Evolutionary conservation across 2,888 invertebrate species (phyloP).

Genomic region (Leptopterna dolabrata): DNA sequence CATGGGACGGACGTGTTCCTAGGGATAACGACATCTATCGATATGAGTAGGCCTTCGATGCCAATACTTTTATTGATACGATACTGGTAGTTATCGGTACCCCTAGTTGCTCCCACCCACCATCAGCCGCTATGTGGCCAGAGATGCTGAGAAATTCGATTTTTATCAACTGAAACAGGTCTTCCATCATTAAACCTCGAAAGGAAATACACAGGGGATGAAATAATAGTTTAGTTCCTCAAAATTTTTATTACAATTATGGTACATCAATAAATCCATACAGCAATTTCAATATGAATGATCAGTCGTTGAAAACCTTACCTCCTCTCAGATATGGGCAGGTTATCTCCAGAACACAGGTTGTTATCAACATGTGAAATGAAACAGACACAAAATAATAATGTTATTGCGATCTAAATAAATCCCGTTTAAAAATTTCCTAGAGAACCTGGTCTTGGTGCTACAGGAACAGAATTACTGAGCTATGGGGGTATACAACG

Average conservation of each 20-base stretch:
- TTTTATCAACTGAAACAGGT: too few species aligned
- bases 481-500: conserved; percentile 43
- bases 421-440: conserved; percentile 30
- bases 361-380: conserved; percentile 56
- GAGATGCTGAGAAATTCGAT: too few species aligned
- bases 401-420: conserved; percentile 42
- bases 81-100: too few species aligned
- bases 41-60: too few species aligned
- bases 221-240: neutral
- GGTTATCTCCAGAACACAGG: conserved; percentile 52
- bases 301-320: conserved; percentile 54
- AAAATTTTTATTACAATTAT: neutral
- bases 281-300: neutral
- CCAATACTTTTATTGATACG: too few species aligned
- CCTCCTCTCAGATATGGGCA: conserved; percentile 45
- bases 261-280: neutral
- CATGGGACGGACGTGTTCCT: too few species aligned
- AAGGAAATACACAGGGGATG: too few species aligned
- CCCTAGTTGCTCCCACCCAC: too few species aligned
- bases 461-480: neutral
- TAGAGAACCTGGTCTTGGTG: neutral
- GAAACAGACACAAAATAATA: conserved; percentile 55
- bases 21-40: too few species aligned
- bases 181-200: too few species aligned
- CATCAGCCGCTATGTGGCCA: too few species aligned